These are phyloP conservation scores for Furcula furcula DNA, from an alignment of 2,888 invertebrate species.

Conservation along the genomic window DNA sequence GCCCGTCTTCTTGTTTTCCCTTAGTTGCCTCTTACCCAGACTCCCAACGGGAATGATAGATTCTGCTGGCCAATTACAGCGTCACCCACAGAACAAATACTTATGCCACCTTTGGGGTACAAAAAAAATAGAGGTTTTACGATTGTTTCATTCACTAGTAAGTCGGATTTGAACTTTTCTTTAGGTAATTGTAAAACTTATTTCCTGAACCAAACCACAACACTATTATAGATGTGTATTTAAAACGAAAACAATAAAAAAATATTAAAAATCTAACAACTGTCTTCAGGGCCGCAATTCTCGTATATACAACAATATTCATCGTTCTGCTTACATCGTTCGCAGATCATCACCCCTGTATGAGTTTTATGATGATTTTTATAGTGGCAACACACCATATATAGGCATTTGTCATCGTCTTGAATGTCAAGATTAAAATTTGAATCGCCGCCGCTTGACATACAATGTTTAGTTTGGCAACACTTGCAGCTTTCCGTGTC, in stretches of 20 bases:
- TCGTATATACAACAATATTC: constrained; percentile 12
- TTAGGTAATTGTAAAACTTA: too few species aligned
- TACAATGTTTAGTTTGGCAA: constrained; percentile 40
- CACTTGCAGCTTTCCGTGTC: constrained; percentile 26
- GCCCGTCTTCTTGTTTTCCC: too few species aligned
- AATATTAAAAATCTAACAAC: constrained; percentile 21
- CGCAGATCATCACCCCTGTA: constrained; percentile 32
- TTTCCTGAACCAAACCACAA: too few species aligned
- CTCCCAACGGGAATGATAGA: too few species aligned
- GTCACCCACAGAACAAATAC: too few species aligned
- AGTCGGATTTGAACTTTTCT: too few species aligned
- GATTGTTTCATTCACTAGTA: too few species aligned
- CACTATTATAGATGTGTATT: too few species aligned
- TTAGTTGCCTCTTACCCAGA: too few species aligned
- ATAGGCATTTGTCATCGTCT: constrained; percentile 41
- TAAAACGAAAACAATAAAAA: constrained; percentile 13
- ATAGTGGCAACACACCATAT: constrained; percentile 48
- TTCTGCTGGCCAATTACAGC: too few species aligned
- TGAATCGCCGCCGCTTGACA: constrained; percentile 65
- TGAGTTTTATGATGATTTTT: constrained; percentile 28
- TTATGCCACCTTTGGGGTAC: too few species aligned
- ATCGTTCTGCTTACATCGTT: constrained; percentile 30
- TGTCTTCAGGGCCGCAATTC: constrained; percentile 13
- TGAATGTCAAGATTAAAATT: constrained; percentile 34
- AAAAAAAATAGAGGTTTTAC: too few species aligned